Evolutionary conservation across 2,888 invertebrate species (phyloP).

Genomic region (Torymus auratus): DNA sequence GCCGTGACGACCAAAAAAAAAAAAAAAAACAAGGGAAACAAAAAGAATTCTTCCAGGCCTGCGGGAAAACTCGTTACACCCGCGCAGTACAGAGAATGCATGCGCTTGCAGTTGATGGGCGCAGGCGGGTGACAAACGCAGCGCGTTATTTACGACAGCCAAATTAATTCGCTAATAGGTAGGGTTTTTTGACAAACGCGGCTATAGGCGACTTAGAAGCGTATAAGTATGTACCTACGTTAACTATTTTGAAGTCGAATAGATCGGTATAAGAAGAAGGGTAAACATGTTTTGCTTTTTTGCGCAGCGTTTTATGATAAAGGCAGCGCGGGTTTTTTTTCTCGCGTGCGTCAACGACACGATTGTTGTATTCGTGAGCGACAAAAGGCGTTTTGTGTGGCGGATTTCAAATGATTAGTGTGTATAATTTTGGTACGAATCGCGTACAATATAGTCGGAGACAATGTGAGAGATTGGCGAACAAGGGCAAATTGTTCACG

Average conservation of each 20-base stretch:
- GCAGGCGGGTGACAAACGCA: conserved; percentile 1
- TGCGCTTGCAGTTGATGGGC: neutral
- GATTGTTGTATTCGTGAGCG: neutral
- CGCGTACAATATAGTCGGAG: neutral
- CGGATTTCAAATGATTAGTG: neutral
- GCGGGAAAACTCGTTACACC: no score
- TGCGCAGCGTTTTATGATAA: no score
- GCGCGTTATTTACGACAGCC: conserved; percentile 32
- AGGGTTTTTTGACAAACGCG: conserved; percentile 17
- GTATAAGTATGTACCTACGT: no score
- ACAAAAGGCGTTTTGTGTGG: no score
- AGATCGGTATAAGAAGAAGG: neutral
- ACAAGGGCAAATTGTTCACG: neutral
- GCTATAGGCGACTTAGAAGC: no score
- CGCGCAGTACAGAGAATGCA: no score
- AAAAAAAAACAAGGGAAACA: no score
- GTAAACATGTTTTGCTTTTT: conserved; percentile 29
- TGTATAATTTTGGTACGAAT: neutral
- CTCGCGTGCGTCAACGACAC: neutral
- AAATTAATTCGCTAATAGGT: conserved; percentile 40
- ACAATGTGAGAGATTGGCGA: neutral
- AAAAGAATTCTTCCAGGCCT: no score
- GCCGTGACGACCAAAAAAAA: no score
- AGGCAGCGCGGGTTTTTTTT: neutral
- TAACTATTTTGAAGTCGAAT: no score